Base-by-base conservation (phyloP, 2,113 vertebrate species). In the Vulpes ferrilata region DNA sequence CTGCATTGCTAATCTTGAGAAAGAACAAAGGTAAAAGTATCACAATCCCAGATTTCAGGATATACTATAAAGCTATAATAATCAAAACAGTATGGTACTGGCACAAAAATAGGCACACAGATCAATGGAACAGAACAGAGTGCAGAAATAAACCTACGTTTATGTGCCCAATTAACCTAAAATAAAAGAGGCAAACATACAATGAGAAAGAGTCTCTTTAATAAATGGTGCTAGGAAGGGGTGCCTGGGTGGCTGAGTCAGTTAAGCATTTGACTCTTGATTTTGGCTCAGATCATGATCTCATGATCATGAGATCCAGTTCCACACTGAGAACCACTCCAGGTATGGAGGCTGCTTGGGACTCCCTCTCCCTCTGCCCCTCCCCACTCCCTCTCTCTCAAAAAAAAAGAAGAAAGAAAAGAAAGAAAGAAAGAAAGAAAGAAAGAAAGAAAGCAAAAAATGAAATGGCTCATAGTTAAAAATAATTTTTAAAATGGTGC, bases 321-420 rank as follows among this genome's bases (percentile, higher is more conserved):
- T 16, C 65, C 1, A 0, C 32, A n/a, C n/a, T 16, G 17, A 7
- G 7, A 30, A n/a, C 65, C 0, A 16, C 32, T 17, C 65, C 30
- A 67, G 65, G 65, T 17, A 7, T 67, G 65, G 32, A 67, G 15
- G 15, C 65, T 67, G 65, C 30, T n/a, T 67, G 65, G 32, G 27
- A n/a, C n/a, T 67, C 64, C 32, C 64, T 67, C 15, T 67, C 30
- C 32, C 65, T 67, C 65, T 67, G 30, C 30, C 65, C 65, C 32
- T 67, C 65, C 65, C 30, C 16, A n/a, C 13, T 67, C 65, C 32
- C 13, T 67, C 30, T 67, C 13, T 67, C 15, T n/a, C 7, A 15
- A 30, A 30, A 32, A 32, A 43, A 5, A 43, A 43, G 5, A 27
- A 65, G 15, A 65, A 11, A 65, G 2, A 16, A 65, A 55, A 55